Evolutionary conservation across 2,797 vertebrate genomes (phyloP), one percentile per base, ranked within the genome.

Genomic region (Scolopax rusticola): DNA sequence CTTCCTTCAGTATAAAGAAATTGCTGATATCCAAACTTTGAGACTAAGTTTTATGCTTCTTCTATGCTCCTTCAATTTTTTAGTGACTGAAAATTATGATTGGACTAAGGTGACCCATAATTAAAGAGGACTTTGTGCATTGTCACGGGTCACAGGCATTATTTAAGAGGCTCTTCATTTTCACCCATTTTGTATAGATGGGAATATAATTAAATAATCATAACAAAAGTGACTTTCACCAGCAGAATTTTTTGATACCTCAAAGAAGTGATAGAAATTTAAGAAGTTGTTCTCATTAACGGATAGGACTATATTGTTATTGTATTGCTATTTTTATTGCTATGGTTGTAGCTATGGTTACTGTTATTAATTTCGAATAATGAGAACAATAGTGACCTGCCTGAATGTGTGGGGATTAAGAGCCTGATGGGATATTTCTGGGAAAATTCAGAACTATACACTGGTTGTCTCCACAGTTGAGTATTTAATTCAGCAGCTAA

Each of bases 121-220:
- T 19, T 63, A 36, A 77, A 4, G 7, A 43, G 30, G 10, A 25
- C 5, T 70, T n/a, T 8, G 19, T 14, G 11, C 11, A 2, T 33
- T 21, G 4, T 27, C 16, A 23, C 6, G 36, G 20, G 11, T 12
- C 36, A 9, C 17, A 33, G 50, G 45, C 27, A 6, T 47, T 79
- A 16, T 63, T 74, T 13, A 15, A 70, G 38, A 33, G 41, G 10
- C 1, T 61, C 19, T 51, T 59, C 3, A 8, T 48, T 30, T 11
- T 65, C 56, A 25, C 11, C 1, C 27, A 12, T 27, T 43, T 43
- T 1, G 0, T 5, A 3, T 8, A 38, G 12, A 25, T 40, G 33
- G 12, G 20, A 83, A 56, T 9, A 38, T 41, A 12, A 13, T 2
- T 32, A 73, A 56, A 50, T 9, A 23, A 25, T 17, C 25, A 23